Evolutionary conservation across 2,888 invertebrate species (phyloP), one percentile per base, ranked within the genome.

Genomic region (Drosophila rellima): DNA sequence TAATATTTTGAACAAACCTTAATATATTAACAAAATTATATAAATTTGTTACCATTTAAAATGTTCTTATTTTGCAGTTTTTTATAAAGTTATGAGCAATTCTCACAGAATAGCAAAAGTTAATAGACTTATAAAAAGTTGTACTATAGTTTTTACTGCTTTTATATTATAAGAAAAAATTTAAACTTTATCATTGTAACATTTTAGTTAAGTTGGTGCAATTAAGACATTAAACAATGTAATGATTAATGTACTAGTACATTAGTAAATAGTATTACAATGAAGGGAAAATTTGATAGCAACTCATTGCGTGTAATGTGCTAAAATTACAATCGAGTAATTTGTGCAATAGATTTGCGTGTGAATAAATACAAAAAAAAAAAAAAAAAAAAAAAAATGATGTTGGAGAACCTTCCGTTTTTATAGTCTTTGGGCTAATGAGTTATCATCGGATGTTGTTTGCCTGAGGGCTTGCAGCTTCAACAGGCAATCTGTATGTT

Each of bases 401-500:
- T 3, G 17, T 44, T 42, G 7, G 10, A 39, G 17, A 45, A 20
- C 35, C 54, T 73, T 62, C 54, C 48, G 40, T 62, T 59, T 60
- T 48, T 26, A n/a, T 26, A 11, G 13, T 5, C 39, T 37, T 42
- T 31, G 42, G 74, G 61, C 74, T 76, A 76, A 76, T 76, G 78
- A 76, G 78, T 78, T 74, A 69, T 59, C 74, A 65, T 55, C 75
- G 75, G 78, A 76, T 69, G 78, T 76, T 71, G 65, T 56, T 56
- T 0, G 70, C 42, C 18, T 54, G n/a, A 31, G 55, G 56, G 52
- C 56, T 31, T 73, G 74, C 78, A 68, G 50, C 69, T 26, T 56
- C 40, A 61, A 59, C 76, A 45, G 51, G 52, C 54, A 56, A 56
- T 47, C 42, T 44, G 35, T 55, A 59, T 40, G 50, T n/a, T n/a